Base-by-base conservation (phyloP, 2,888 invertebrate genomes). In the Anarsia innoxiella region DNA sequence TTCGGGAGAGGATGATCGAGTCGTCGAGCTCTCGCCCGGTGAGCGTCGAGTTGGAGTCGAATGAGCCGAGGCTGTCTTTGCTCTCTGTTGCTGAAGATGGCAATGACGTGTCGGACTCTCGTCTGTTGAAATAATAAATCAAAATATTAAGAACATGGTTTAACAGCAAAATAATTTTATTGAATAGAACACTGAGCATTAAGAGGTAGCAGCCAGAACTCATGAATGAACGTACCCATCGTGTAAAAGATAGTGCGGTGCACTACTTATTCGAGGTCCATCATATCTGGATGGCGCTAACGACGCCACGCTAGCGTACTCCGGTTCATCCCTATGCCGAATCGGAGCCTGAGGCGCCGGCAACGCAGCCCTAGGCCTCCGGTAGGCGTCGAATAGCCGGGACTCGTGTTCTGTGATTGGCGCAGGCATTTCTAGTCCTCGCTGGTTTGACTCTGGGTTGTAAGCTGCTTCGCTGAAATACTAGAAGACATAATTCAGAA, bases 381-480 rank as follows among this genome's bases (percentile, higher is more conserved):
- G 73, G 59, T 82, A 80, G 45, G 78, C 79, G 59, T 88, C 73
- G 71, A 88, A 73, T 71, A 83, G 71, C 66, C 77, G 70, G 55
- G 83, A 83, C 65, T 67, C 87, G 71, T 68, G 87, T 62, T 69
- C 88, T 45, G 71, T 74, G 48, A 76, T 76, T 47, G 73, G 86
- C 52, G 67, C 80, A 53, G 67, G 83, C 84, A 86, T 76, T 35
- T 85, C 83, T 51, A 84, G 62, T 3, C 77, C 83, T 42, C 89
- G 86, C 67, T 91, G 93, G 77, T 94, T 94, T 50, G 93, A 91
- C 73, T 93, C 92, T 29, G 96, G 94, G 67, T 95, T 93, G 72
- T 96, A 94, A 12, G 96, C 96, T 46, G 94, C 94, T 68, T 93
- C 93, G 51, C 94, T 91, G 76, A 94, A 96, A 80, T 94, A 95